phyloP scores from a whole-genome alignment of 2,797 vertebrate genomes.

The Sebastes vulpes region DNA sequence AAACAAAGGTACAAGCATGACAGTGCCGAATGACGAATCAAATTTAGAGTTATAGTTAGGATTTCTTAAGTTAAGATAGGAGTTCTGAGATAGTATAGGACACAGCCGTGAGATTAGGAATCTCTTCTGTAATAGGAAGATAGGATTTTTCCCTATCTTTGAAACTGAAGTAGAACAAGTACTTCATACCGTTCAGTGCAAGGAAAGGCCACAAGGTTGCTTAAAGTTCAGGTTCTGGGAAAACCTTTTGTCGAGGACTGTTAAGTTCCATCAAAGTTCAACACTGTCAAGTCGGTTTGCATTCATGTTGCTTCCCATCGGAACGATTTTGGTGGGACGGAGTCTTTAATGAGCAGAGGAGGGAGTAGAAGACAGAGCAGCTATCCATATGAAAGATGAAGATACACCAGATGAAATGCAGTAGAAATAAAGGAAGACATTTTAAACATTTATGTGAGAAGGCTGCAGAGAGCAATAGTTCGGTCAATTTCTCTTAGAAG shows the following conservation, averaged over 20 bases:
- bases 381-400: not conserved
- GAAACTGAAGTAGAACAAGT: no score
- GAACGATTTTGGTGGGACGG: not conserved
- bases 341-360: not conserved
- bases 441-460: accelerated
- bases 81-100: accelerated
- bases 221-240: not conserved
- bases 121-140: no score
- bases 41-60: no score
- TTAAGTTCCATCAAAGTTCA: not conserved
- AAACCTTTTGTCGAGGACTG: not conserved
- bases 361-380: not conserved
- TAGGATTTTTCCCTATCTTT: no score
- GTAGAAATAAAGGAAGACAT: not conserved
- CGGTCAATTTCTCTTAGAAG: no score
- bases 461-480: no score
- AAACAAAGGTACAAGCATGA: no score
- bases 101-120: no score
- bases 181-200: not conserved
- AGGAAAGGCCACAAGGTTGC: accelerated
- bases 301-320: not conserved
- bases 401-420: not conserved
- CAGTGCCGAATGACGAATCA: no score
- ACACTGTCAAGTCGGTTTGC: not conserved
- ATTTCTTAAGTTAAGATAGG: no score